Conservation (phyloP, 1,140 invertebrate genomes). For the Ylistrum balloti region DNA sequence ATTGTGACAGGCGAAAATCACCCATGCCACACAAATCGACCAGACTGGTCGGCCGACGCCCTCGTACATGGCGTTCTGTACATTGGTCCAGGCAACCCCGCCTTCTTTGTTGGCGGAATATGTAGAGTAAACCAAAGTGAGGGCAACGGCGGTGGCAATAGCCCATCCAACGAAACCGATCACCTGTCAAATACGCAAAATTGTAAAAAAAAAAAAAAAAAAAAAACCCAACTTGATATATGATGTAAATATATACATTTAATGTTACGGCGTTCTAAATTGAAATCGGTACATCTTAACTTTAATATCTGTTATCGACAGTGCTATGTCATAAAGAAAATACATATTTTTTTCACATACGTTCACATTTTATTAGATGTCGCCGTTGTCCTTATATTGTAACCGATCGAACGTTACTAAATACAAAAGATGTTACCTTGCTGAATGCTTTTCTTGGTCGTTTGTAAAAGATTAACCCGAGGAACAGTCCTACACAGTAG, state of each 20-base stretch:
- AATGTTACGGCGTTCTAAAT: too few species aligned
- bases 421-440: slow-evolving; percentile 60
- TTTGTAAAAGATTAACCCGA: slow-evolving; percentile 82
- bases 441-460: slow-evolving; percentile 61
- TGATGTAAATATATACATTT: too few species aligned
- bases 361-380: too few species aligned
- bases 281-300: too few species aligned
- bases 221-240: too few species aligned
- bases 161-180: slow-evolving; percentile 69
- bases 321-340: too few species aligned
- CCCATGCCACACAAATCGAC: slow-evolving; percentile 82
- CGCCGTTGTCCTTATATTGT: too few species aligned
- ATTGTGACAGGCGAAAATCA: slow-evolving; percentile 83
- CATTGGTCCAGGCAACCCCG: slow-evolving; percentile 63
- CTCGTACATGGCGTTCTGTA: slow-evolving; percentile 66
- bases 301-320: too few species aligned
- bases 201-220: not conserved
- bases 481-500: slow-evolving; percentile 83
- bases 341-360: too few species aligned
- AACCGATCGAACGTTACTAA: too few species aligned
- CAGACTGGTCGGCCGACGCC: slow-evolving; percentile 76
- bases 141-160: slow-evolving; percentile 61
- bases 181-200: slow-evolving; percentile 56
- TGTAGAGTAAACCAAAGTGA: slow-evolving; percentile 68
- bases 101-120: slow-evolving; percentile 68